Conservation (phyloP, 53 echinoderm and acorn worm species). For the Paracentrotus lividus region DNA sequence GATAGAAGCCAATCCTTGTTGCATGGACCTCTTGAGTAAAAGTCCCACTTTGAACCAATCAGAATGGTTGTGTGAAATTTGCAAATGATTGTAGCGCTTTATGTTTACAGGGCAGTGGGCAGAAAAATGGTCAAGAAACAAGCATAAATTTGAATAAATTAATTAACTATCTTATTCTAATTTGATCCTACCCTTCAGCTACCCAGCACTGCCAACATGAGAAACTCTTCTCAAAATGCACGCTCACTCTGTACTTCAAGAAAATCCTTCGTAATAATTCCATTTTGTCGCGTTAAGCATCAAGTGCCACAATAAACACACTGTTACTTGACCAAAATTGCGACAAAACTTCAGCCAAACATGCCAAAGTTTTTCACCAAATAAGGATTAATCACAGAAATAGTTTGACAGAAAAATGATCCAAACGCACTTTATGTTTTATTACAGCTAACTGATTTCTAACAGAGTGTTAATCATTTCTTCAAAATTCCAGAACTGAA, state of each 20-base stretch:
- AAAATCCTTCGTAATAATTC: constrained; percentile 50
- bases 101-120: too few species aligned
- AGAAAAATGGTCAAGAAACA: too few species aligned
- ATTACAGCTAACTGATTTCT: not conserved
- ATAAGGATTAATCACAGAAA: not conserved
- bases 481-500: not conserved
- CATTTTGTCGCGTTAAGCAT: not conserved
- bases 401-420: not conserved
- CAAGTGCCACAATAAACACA: not conserved
- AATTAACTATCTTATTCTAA: too few species aligned
- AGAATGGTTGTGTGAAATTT: too few species aligned
- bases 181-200: not conserved
- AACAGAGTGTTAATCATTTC: not conserved
- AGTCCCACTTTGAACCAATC: too few species aligned
- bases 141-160: too few species aligned
- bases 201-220: not conserved
- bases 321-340: not conserved
- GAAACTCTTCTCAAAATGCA: constrained; percentile 26
- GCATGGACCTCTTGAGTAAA: too few species aligned
- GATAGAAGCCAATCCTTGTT: too few species aligned
- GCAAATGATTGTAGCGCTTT: too few species aligned
- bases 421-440: not conserved
- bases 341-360: not conserved
- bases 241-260: not conserved
- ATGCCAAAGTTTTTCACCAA: not conserved